Evolutionary conservation across 1,140 invertebrate genomes (phyloP).

Genomic region (Cecropterus lyciades): DNA sequence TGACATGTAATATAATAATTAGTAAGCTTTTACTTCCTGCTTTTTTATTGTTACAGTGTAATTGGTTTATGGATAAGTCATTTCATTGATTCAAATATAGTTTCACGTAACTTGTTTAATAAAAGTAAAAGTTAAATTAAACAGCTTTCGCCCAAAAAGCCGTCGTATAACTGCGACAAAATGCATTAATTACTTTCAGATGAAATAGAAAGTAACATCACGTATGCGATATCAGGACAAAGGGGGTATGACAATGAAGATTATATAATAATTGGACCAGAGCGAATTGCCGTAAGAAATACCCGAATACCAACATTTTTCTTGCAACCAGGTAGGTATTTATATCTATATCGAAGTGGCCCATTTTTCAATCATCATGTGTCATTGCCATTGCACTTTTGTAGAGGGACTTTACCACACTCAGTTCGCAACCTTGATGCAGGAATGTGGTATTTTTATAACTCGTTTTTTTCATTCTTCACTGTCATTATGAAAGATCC

Average conservation of each 20-base stretch:
- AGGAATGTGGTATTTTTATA: background rate
- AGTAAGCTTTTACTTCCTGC: no score
- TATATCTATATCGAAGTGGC: background rate
- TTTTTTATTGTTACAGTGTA: no score
- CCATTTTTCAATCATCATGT: slow-evolving; percentile 1
- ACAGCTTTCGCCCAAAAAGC: background rate
- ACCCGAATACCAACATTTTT: slow-evolving; percentile 63
- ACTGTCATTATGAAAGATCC: background rate
- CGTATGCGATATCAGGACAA: slow-evolving; percentile 60
- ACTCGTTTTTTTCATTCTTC: background rate
- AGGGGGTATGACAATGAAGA: slow-evolving; percentile 65
- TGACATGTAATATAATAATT: no score
- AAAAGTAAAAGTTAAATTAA: slow-evolving; percentile 8
- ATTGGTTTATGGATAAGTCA: no score
- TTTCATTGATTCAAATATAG: no score
- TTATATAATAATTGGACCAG: slow-evolving; percentile 67
- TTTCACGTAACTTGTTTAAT: background rate
- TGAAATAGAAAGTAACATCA: slow-evolving; percentile 69
- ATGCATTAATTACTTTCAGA: slow-evolving; percentile 52
- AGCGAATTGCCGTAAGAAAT: slow-evolving; percentile 69
- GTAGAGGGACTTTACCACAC: background rate
- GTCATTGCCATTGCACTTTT: background rate
- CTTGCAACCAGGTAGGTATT: slow-evolving; percentile 61
- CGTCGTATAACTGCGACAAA: background rate
- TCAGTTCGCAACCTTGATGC: background rate